Conservation (phyloP, 2,113 vertebrate genomes). For the Gnathonemus echidnorhynchus region DNA sequence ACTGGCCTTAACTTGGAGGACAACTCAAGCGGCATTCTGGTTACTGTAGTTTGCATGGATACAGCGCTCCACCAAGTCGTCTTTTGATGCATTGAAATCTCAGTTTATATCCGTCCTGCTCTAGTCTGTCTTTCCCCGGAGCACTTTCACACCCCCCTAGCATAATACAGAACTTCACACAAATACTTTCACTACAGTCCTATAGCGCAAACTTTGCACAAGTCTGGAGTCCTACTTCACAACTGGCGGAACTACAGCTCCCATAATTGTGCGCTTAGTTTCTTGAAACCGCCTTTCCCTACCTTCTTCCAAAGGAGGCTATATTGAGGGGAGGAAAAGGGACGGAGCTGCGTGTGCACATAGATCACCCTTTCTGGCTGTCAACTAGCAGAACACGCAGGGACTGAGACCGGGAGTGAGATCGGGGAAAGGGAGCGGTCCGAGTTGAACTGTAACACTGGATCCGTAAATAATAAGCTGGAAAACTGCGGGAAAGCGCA, state of each 20-base stretch:
- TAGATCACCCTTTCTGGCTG: conserved; percentile 50
- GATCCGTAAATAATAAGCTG: conserved; percentile 31
- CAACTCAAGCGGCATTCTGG: conserved; percentile 34
- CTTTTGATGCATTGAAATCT: not conserved
- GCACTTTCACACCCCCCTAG: not conserved
- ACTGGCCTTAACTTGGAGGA: conserved; percentile 1
- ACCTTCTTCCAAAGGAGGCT: conserved; percentile 30
- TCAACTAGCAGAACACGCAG: conserved; percentile 62
- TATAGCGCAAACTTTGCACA: not conserved
- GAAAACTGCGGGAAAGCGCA: conserved; percentile 41
- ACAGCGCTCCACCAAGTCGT: not conserved
- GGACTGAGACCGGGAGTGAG: conserved; percentile 55
- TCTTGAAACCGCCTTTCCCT: conserved; percentile 48
- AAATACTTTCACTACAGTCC: not conserved
- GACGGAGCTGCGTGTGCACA: conserved; percentile 10
- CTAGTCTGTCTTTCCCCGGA: not conserved
- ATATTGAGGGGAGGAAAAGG: conserved; percentile 23
- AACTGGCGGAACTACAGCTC: conserved; percentile 56
- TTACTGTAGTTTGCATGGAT: conserved; percentile 39
- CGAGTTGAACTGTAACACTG: conserved; percentile 36
- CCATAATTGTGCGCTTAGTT: conserved; percentile 42
- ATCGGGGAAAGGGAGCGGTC: conserved; percentile 41
- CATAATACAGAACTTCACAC: not conserved
- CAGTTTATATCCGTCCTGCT: not conserved
- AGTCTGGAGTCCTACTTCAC: not conserved